Conservation (phyloP, 1,140 invertebrate genomes). For the Drosophila lini region DNA sequence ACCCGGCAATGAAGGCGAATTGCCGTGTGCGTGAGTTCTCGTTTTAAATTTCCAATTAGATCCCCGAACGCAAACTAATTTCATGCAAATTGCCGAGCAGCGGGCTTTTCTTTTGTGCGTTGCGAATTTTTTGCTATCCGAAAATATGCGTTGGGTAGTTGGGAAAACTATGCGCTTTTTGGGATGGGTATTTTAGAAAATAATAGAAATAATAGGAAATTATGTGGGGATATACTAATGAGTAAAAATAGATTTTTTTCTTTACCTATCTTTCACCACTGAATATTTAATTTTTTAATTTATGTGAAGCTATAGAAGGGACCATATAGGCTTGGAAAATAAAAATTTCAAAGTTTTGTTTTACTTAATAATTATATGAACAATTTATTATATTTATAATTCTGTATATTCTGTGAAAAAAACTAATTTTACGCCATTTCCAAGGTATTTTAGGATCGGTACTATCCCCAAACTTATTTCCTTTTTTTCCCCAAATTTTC, state of each 20-base stretch:
- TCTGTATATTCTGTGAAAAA: neutral
- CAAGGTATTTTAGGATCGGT: neutral
- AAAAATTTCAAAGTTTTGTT: neutral
- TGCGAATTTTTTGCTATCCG: constrained; percentile 38
- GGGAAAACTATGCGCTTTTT: neutral
- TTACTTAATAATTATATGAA: neutral
- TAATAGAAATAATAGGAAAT: neutral
- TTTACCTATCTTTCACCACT: fast-evolving
- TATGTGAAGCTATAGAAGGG: neutral
- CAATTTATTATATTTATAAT: neutral
- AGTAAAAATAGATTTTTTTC: neutral
- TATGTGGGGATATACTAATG: neutral
- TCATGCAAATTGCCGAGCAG: constrained; percentile 56
- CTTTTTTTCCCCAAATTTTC: neutral
- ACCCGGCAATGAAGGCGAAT: too few species aligned
- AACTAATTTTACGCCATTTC: neutral
- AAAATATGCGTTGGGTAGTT: constrained; percentile 51
- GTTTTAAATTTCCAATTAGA: constrained; percentile 76
- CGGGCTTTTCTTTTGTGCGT: constrained; percentile 25
- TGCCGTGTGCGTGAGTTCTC: constrained; percentile 22
- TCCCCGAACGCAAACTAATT: constrained; percentile 61
- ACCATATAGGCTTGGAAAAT: too few species aligned
- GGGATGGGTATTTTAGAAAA: neutral
- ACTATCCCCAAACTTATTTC: too few species aligned
- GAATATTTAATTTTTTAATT: neutral